Percentiles rank a stretch among this genome's conserved stretches.
phyloP scores from a whole-genome alignment of 2,113 vertebrate genomes.

The Capreolus pygargus region DNA sequence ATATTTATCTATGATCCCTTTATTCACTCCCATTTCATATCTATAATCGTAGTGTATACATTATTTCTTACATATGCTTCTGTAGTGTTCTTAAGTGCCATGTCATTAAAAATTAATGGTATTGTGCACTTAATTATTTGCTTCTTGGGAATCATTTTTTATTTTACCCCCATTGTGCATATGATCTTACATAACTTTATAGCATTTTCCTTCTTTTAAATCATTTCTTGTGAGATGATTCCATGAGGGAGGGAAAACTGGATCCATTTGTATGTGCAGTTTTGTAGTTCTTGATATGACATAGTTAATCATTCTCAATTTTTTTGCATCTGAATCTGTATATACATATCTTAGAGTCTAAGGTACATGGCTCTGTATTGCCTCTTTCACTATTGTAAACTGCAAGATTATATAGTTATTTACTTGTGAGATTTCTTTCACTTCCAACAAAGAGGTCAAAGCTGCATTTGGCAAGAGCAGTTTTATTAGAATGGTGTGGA shows the following conservation, averaged over 20 bases:
- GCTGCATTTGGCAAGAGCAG: not conserved
- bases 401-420: not conserved
- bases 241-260: not conserved
- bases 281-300: not conserved
- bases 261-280: not conserved
- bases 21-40: not conserved
- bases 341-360: not conserved
- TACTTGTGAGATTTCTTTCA: not conserved
- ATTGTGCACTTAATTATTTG: not conserved
- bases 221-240: not conserved
- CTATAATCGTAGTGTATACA: not conserved
- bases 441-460: not conserved
- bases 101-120: not conserved
- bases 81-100: not conserved
- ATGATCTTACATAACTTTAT: not conserved
- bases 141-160: not conserved
- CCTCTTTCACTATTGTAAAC: not conserved
- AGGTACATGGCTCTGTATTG: accelerated
- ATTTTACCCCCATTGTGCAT: not conserved
- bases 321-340: not conserved
- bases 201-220: not conserved
- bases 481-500: not conserved
- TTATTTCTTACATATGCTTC: not conserved
- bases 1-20: not conserved
- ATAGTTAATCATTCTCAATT: not conserved